A percentile compares a stretch with the other conserved stretches of the same genome.
Conservation (phyloP, 2,797 vertebrate species). For the Gorsachius magnificus region DNA sequence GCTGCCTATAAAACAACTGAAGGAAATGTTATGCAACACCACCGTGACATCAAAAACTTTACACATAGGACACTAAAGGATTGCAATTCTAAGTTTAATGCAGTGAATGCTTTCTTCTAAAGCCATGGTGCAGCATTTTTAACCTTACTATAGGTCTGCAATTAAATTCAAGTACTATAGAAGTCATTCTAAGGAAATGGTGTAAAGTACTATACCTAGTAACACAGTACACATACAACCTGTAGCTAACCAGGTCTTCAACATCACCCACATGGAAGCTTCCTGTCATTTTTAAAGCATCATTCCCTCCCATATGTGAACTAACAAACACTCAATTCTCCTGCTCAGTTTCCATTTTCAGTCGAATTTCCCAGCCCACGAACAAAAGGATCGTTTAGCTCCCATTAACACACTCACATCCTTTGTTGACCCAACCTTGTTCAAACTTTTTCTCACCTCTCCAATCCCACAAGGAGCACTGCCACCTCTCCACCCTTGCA, state of each 20-base stretch:
- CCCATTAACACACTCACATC: background rate
- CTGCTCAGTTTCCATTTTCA: background rate
- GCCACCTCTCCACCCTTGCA: too few species aligned
- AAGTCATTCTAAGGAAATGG: background rate
- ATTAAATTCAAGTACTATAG: background rate
- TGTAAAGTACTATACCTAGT: background rate
- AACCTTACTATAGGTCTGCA: background rate
- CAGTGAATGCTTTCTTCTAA: background rate
- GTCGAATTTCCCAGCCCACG: fast-evolving
- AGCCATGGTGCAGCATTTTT: background rate
- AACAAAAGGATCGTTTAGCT: background rate
- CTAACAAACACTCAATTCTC: background rate
- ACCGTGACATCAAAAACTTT: background rate
- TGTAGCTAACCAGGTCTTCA: background rate
- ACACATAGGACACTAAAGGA: background rate
- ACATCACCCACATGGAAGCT: background rate
- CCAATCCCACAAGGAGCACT: background rate
- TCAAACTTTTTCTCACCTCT: background rate
- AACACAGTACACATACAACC: background rate
- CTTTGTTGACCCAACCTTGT: background rate
- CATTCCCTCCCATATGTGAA: background rate
- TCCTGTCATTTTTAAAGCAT: background rate
- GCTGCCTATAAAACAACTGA: background rate
- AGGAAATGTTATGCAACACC: background rate
- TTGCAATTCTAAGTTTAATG: background rate